Percentiles rank a stretch among this genome's conserved stretches.
These are phyloP conservation scores for Drosophila tsacasi DNA, from an alignment of 1,140 invertebrate genomes.

Conservation along the genomic window DNA sequence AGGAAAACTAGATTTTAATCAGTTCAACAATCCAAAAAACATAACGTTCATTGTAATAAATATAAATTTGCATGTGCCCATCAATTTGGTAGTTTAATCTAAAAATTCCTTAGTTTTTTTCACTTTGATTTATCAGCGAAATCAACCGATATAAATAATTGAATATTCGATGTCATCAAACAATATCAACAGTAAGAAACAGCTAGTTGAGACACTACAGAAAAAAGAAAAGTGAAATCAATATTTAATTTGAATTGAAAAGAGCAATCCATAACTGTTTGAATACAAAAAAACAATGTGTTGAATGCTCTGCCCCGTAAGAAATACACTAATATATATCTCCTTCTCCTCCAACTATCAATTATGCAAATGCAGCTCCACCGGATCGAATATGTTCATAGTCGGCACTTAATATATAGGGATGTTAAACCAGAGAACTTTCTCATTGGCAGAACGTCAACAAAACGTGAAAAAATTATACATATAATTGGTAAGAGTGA, in stretches of 20 bases:
- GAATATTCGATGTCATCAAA: constrained; percentile 49
- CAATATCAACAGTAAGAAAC: constrained; percentile 37
- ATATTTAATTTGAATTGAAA: constrained; percentile 6
- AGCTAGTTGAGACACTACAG: constrained; percentile 82
- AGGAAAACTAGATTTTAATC: constrained; percentile 8
- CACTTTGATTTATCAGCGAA: constrained; percentile 48
- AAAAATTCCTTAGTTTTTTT: constrained; percentile 41
- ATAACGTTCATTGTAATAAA: constrained; percentile 68
- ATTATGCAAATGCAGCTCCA: constrained; percentile 89
- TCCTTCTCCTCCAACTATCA: background rate
- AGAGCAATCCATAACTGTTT: constrained; percentile 16
- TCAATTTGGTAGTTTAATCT: constrained; percentile 35
- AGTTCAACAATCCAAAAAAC: constrained; percentile 23
- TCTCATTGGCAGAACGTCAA: constrained; percentile 98
- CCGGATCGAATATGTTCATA: constrained; percentile 99
- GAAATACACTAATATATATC: constrained; percentile 37
- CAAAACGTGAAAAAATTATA: constrained; percentile 99
- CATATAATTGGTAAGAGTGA: constrained; percentile 95
- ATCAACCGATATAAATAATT: constrained; percentile 16
- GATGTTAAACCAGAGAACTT: constrained; percentile 99
- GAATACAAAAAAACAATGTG: background rate
- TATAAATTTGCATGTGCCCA: constrained; percentile 43
- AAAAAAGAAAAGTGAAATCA: constrained; percentile 55
- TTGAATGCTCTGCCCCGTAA: constrained; percentile 11
- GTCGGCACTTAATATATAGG: constrained; percentile 99